Percentiles rank a stretch among this genome's conserved stretches.
These are phyloP conservation scores for Eubasilissa splendida DNA, from an alignment of 2,888 invertebrate genomes.

Conservation along the genomic window DNA sequence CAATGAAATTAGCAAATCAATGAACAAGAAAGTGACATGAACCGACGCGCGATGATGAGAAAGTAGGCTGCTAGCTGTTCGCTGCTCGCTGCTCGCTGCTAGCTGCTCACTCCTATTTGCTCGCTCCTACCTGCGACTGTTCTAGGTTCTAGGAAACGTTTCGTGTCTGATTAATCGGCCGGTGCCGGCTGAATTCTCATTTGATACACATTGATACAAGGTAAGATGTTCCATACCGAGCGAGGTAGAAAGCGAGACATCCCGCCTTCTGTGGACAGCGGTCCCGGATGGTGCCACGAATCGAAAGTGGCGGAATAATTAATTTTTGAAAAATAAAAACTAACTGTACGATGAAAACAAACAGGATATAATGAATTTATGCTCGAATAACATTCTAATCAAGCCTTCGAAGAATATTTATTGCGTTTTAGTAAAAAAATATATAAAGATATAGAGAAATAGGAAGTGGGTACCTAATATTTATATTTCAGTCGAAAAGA, in stretches of 20 bases:
- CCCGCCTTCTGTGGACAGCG: too few species aligned
- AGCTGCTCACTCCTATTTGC: too few species aligned
- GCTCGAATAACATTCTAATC: too few species aligned
- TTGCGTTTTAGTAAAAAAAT: too few species aligned
- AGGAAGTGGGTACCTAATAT: too few species aligned
- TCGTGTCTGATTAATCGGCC: conserved; percentile 4
- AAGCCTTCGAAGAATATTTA: too few species aligned
- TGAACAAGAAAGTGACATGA: conserved; percentile 52
- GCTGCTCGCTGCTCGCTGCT: not conserved
- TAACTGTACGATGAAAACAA: too few species aligned
- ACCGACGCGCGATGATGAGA: conserved; percentile 31
- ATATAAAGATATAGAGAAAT: too few species aligned
- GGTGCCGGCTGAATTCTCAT: not conserved
- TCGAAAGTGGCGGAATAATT: not conserved
- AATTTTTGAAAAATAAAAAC: too few species aligned
- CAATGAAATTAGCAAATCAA: conserved; percentile 53
- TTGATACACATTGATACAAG: conserved; percentile 2
- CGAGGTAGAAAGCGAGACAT: too few species aligned
- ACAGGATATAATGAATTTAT: too few species aligned
- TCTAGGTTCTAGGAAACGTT: conserved; percentile 9
- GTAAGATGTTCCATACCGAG: not conserved
- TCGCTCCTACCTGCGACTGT: not conserved
- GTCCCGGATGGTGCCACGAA: conserved; percentile 4
- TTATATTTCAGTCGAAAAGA: too few species aligned
- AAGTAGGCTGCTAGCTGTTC: conserved; percentile 36